phyloP scores from a whole-genome alignment of 2,888 invertebrate species.

The Volucella bombylans region DNA sequence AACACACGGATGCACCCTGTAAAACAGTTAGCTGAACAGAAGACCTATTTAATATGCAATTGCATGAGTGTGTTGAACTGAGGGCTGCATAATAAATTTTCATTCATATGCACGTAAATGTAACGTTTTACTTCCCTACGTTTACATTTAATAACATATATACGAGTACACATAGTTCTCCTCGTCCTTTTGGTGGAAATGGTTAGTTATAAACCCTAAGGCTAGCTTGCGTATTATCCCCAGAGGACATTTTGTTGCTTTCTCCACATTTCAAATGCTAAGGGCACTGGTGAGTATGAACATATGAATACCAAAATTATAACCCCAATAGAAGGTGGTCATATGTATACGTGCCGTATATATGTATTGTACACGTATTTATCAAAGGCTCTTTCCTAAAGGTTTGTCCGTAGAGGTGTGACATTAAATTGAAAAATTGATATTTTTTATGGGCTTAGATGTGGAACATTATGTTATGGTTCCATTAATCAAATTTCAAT shows the following conservation, averaged over 20 bases:
- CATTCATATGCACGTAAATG: not conserved
- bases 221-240: slow-evolving; percentile 34
- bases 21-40: not conserved
- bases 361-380: not conserved
- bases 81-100: slow-evolving; percentile 58
- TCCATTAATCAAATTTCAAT: slow-evolving; percentile 63
- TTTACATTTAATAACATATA: slow-evolving; percentile 68
- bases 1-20: slow-evolving; percentile 37
- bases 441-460: slow-evolving; percentile 60
- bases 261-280: slow-evolving; percentile 10
- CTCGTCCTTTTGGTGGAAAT: not conserved
- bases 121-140: slow-evolving; percentile 44
- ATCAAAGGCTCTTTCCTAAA: not conserved
- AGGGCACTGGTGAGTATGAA: slow-evolving; percentile 19
- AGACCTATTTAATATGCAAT: slow-evolving; percentile 29
- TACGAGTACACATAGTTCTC: not conserved
- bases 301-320: not conserved
- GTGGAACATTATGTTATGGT: slow-evolving; percentile 43
- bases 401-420: slow-evolving; percentile 42
- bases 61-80: slow-evolving; percentile 56
- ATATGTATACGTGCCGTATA: not conserved
- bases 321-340: slow-evolving; percentile 4
- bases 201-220: slow-evolving; percentile 48
- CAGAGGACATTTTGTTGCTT: slow-evolving; percentile 5
- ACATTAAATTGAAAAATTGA: slow-evolving; percentile 70